Conservation (phyloP, 1,140 invertebrate genomes). For the Gonatopus flavifemur region DNA sequence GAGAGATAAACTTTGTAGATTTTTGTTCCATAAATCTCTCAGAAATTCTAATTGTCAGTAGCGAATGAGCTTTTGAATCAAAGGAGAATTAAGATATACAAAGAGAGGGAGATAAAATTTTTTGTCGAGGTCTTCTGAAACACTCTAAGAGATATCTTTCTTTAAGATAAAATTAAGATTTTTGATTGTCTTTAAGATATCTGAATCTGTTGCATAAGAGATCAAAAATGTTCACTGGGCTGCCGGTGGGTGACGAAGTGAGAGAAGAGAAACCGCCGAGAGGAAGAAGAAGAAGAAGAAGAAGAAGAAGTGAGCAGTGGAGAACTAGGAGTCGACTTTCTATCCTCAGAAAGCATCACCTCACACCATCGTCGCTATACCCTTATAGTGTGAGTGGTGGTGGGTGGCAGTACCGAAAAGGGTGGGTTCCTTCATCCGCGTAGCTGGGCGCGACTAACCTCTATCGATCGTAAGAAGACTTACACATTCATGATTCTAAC, state of each 20-base stretch:
- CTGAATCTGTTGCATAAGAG: too few species aligned
- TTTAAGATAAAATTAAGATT: too few species aligned
- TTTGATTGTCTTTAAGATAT: too few species aligned
- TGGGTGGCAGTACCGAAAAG: constrained; percentile 22
- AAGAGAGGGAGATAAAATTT: too few species aligned
- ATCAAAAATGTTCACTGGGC: too few species aligned
- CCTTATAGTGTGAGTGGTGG: constrained; percentile 1
- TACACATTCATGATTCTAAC: constrained; percentile 43
- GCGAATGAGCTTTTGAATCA: too few species aligned
- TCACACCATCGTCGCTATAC: background rate
- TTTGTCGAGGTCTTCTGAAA: too few species aligned
- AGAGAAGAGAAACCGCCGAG: constrained; percentile 8
- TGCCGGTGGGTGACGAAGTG: background rate
- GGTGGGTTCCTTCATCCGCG: constrained; percentile 39
- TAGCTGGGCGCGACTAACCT: constrained; percentile 48
- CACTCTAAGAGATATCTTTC: too few species aligned
- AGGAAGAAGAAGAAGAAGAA: constrained; percentile 28
- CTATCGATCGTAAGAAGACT: constrained; percentile 49
- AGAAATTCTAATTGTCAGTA: too few species aligned
- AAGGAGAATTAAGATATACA: too few species aligned
- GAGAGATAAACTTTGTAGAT: too few species aligned
- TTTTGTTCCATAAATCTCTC: too few species aligned
- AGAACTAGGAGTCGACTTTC: constrained; percentile 23
- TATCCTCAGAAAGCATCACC: constrained; percentile 15
- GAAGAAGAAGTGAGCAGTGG: constrained; percentile 27